Evolutionary conservation across 2,888 invertebrate genomes (phyloP).

Genomic region (Drosophila mayaguana): DNA sequence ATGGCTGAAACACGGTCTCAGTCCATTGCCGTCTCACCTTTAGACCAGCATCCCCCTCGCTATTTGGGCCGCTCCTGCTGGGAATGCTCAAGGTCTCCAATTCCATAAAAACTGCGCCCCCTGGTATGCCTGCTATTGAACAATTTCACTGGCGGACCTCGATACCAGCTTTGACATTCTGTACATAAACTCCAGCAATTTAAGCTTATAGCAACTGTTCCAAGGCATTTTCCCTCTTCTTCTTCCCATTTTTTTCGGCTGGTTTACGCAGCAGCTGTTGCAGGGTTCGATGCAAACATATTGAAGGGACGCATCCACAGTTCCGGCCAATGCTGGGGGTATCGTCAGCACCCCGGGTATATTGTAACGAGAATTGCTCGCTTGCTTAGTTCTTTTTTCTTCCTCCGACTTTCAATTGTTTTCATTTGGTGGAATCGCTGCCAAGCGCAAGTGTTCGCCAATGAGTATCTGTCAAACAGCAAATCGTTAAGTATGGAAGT

Average conservation of each 20-base stretch:
- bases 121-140: slow-evolving; percentile 28
- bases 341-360: slow-evolving; percentile 31
- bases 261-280: slow-evolving; percentile 65
- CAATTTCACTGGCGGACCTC: slow-evolving; percentile 27
- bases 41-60: slow-evolving; percentile 6
- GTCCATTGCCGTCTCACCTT: slow-evolving; percentile 27
- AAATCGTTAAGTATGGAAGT: not conserved
- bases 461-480: slow-evolving; percentile 6
- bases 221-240: slow-evolving; percentile 27
- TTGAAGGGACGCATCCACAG: slow-evolving; percentile 54
- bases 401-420: slow-evolving; percentile 21
- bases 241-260: slow-evolving; percentile 29
- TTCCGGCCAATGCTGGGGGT: slow-evolving; percentile 22
- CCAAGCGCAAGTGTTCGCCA: slow-evolving; percentile 11
- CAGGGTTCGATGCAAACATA: slow-evolving; percentile 74
- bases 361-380: slow-evolving; percentile 33
- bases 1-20: slow-evolving; percentile 9
- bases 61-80: slow-evolving; percentile 2
- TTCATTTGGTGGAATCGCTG: slow-evolving; percentile 1
- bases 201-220: slow-evolving; percentile 73
- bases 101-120: slow-evolving; percentile 43
- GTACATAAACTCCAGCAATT: slow-evolving; percentile 68
- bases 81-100: slow-evolving; percentile 34
- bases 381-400: slow-evolving; percentile 18
- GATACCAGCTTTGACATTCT: slow-evolving; percentile 70